Base-by-base conservation (phyloP, 2,888 invertebrate genomes). In the Troides oblongomaculatus region DNA sequence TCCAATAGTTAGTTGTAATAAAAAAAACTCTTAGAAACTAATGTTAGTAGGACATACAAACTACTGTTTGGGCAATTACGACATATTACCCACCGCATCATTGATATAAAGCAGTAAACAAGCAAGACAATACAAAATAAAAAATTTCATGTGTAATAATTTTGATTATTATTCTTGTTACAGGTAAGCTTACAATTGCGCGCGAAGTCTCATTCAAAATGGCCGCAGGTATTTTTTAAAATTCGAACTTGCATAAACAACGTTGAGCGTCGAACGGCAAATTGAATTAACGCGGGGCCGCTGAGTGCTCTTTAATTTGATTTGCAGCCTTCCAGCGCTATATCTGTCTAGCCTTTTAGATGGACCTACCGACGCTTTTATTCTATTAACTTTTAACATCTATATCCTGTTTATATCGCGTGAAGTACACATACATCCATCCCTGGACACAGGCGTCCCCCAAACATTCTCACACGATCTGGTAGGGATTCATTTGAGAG, bases 281-380 rank as follows among this genome's bases (percentile, higher is more conserved):
- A 85, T 82, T 79, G 69, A 81, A 83, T 84, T 79, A 83, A 71
- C 74, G 72, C 73, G 71, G 71, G 58, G 76, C 75, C 72, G 76
- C 70, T 62, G 70, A 78, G 77, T 78, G 79, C 75, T 76, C 77
- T 77, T 74, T 82, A 81, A 84, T 81, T 79, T 69, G 78, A 83
- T 84, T 82, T 70, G 63, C 70, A 60, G 60, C 53, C 10, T 53
- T 63, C 46, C 36, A 81, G 74, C 72, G 72, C 70, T 68, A 69
- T 66, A 64, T 69, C 72, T 72, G 23, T 62, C 43, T 61, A 50
- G 39, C 23, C 62, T 58, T 62, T 68, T 62, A 62, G 62, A 58
- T 58, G 62, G 43, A 14, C 50, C 23, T 50, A 18, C 12, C 43
- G 67, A 46, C 57, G 43, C 67, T 67, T 25, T 67, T 46, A 67